Evolutionary conservation across 2,113 vertebrate species (phyloP).

Genomic region (Oncorhynchus masou): DNA sequence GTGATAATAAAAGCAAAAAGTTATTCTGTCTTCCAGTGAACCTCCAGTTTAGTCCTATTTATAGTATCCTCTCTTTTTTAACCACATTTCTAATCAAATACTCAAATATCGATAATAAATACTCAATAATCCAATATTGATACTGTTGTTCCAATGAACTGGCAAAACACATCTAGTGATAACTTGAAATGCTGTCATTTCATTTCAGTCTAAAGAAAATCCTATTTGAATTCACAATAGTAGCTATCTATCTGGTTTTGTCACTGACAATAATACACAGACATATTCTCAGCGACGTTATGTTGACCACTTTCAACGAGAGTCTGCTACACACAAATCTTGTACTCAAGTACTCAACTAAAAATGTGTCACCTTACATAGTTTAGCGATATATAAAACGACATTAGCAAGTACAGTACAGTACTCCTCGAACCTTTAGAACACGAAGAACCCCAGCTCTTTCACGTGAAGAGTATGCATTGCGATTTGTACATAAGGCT

Average conservation of each 20-base stretch:
- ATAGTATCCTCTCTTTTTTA: not conserved
- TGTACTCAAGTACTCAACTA: conserved; percentile 70
- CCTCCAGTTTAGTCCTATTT: not conserved
- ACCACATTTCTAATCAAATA: not conserved
- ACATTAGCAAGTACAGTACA: conserved; percentile 53
- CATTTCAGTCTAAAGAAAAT: not conserved
- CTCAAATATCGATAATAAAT: not conserved
- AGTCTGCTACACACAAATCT: conserved; percentile 61
- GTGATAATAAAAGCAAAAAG: conserved; percentile 14
- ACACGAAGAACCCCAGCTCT: conserved; percentile 60
- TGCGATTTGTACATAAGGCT: conserved; percentile 79
- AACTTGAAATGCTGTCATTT: not conserved
- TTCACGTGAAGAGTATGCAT: conserved; percentile 66
- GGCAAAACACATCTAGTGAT: not conserved
- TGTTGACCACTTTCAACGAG: conserved; percentile 22
- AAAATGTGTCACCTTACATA: conserved; percentile 69
- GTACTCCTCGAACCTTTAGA: conserved; percentile 55
- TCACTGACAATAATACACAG: conserved; percentile 39
- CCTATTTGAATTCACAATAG: not conserved
- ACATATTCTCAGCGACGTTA: conserved; percentile 23
- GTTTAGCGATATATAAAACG: conserved; percentile 63
- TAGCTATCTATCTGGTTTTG: conserved; percentile 13
- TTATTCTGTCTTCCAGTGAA: not conserved
- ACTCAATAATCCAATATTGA: not conserved
- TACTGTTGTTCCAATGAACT: not conserved